These are phyloP conservation scores for Drosophila erecta DNA, from an alignment of 1,140 invertebrate genomes.

Conservation along the genomic window DNA sequence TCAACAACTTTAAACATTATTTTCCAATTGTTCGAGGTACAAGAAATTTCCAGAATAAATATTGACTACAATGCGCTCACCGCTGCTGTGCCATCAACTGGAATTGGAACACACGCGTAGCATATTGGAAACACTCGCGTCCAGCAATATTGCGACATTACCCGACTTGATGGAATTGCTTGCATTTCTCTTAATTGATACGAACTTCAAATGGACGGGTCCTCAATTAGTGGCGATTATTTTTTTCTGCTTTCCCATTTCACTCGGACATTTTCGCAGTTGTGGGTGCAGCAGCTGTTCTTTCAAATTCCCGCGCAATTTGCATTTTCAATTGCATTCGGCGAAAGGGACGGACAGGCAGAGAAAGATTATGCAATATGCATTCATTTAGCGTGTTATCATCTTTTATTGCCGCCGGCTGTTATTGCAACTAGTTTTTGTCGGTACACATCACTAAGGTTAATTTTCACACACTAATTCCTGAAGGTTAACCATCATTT, in stretches of 20 bases:
- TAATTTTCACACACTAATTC: conserved; percentile 78
- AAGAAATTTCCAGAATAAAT: not conserved
- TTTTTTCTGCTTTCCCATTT: conserved; percentile 60
- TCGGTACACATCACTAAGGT: conserved; percentile 73
- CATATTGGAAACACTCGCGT: conserved; percentile 48
- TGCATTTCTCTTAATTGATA: conserved; percentile 76
- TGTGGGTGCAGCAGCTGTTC: conserved; percentile 68
- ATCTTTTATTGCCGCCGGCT: conserved; percentile 45
- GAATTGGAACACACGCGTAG: conserved; percentile 70
- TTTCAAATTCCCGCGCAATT: conserved; percentile 53
- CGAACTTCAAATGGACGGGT: conserved; percentile 74
- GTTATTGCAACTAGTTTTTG: conserved; percentile 45
- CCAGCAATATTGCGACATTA: conserved; percentile 18
- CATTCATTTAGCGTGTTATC: conserved; percentile 71
- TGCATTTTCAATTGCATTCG: conserved; percentile 63
- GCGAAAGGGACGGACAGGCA: conserved; percentile 22
- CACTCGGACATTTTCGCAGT: conserved; percentile 46
- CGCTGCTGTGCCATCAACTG: conserved; percentile 29
- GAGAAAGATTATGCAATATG: conserved; percentile 69
- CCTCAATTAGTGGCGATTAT: conserved; percentile 67
- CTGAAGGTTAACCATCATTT: conserved; percentile 69
- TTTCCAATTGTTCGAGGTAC: too few relatives aligned
- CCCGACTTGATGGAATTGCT: conserved; percentile 70
- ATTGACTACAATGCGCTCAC: too few relatives aligned
- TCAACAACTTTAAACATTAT: too few relatives aligned